Evolutionary conservation across 2,888 invertebrate genomes (phyloP), one percentile per base, ranked within the genome.

Genomic region (Cheiracanthium punctorium): DNA sequence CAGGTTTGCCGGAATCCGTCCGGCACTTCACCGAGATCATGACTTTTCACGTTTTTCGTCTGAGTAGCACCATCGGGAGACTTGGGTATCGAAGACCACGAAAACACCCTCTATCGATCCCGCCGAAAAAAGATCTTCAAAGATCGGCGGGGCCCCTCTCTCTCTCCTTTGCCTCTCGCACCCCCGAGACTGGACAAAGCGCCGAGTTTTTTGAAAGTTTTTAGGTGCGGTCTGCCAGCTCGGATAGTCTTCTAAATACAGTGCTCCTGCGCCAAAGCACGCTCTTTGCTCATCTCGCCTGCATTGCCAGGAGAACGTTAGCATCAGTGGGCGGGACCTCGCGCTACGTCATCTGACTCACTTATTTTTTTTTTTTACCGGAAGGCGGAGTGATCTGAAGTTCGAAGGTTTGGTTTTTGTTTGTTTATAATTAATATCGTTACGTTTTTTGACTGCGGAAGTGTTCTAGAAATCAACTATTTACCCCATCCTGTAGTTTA

Each of bases 301-400:
- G 37, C 48, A 24, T 64, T 71, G 79, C 58, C 29, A 32, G 41
- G 41, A 73, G 73, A 41, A 79, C 84, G 82, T 75, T 82, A 37
- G 70, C 73, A 29, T 24, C 37, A 71, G 70, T 52, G 24, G 84
- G 84, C 58, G 84, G 75, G 69, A 69, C 14, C 29, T 75, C 28
- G n/a, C n/a, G n/a, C 37, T 67, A 73, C 84, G 79, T 85, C 84
- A 85, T 67, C 17, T 73, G 82, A 84, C 29, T 72, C 72, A 65
- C 79, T 37, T 37, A 74, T 32, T 17, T 12, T n/a, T n/a, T n/a
- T n/a, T n/a, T n/a, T n/a, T n/a, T n/a, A n/a, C n/a, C n/a, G 32
- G 58, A 20, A 69, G 84, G 79, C 69, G 84, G 79, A 52, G 74
- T 20, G 58, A 28, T 5, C 67, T 67, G 30, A 67, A 30, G 67